Base-by-base conservation (phyloP, 2,113 vertebrate genomes). In the Labeo catla region DNA sequence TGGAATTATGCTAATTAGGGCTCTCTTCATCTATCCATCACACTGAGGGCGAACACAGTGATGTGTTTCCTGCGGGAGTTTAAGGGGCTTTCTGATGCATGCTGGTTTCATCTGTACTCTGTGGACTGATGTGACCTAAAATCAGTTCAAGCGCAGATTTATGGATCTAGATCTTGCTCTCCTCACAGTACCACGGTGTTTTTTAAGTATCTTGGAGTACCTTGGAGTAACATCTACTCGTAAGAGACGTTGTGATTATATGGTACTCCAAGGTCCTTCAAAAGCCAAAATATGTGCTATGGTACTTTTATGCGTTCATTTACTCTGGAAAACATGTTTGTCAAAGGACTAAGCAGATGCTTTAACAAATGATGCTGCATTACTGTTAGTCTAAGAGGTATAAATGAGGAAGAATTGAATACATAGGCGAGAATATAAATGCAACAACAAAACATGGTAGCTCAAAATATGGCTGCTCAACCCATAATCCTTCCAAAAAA, bases 1-100 rank as follows among this genome's bases (percentile, higher is more conserved):
- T 87, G 61, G 88, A 85, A 87, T 92, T 83, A 90, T 89, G 88
- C 68, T 80, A 73, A 73, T 84, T 57, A 23, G 8, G 68, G 4
- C 10, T 21, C n/a, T 8, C 23, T 50, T 61, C 78, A 59, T 66
- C 16, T 19, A 49, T 6, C 61, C 61, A 13, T 83, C 65, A 66
- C 11, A n/a, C 59, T 66, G 57, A 45, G n/a, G 21, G 59, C 19
- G 10, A n/a, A 52, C 49, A 15, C 63, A n/a, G 47, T 83, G 50
- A 73, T 59, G 66, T 2, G 11, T 50, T 50, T 83, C 81, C 66
- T 23, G 50, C 28, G 36, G 36, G 45, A 73, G 19, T 61, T 54
- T 43, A 49, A 77, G 76, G 7, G 73, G 36, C 76, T 77, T 77
- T 77, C 50, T 52, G 49, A 54, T 19, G 76, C 50, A 21, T 5